A percentile compares a stretch with the other conserved stretches of the same genome.
These are phyloP conservation scores for Microchirus variegatus DNA, from an alignment of 2,797 vertebrate species.

Conservation along the genomic window DNA sequence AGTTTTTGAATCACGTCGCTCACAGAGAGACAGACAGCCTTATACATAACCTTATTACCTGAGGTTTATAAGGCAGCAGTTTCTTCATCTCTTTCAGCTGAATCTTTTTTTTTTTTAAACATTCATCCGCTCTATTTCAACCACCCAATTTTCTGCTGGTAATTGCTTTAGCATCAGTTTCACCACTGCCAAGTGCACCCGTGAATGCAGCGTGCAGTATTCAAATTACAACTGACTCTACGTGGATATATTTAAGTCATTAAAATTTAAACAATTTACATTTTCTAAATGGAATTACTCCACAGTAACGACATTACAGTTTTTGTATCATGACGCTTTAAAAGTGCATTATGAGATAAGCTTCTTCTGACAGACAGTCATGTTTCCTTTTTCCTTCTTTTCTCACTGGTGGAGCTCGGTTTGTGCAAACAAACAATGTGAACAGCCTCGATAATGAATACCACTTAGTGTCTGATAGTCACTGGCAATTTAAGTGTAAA, in stretches of 20 bases:
- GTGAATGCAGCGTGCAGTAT: neutral
- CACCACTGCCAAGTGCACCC: fast-evolving
- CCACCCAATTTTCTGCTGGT: neutral
- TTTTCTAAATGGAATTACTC: neutral
- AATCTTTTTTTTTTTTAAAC: neutral
- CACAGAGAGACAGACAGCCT: no score
- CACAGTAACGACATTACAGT: neutral
- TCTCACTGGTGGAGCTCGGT: neutral
- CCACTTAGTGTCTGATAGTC: conserved; percentile 42
- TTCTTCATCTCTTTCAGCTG: neutral
- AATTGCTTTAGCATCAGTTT: neutral
- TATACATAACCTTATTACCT: no score
- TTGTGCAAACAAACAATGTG: conserved; percentile 20
- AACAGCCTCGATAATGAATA: conserved; percentile 37
- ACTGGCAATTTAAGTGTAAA: conserved; percentile 14
- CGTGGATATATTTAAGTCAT: neutral
- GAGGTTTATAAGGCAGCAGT: no score
- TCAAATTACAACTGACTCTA: neutral
- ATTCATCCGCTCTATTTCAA: neutral
- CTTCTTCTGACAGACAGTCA: neutral
- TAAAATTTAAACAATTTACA: neutral
- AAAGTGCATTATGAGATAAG: neutral
- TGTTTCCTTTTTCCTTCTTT: neutral
- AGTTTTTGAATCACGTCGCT: no score
- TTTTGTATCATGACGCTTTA: neutral